These are phyloP conservation scores for Neolamprologus ventralis DNA, from an alignment of 2,113 vertebrate species.

Conservation along the genomic window DNA sequence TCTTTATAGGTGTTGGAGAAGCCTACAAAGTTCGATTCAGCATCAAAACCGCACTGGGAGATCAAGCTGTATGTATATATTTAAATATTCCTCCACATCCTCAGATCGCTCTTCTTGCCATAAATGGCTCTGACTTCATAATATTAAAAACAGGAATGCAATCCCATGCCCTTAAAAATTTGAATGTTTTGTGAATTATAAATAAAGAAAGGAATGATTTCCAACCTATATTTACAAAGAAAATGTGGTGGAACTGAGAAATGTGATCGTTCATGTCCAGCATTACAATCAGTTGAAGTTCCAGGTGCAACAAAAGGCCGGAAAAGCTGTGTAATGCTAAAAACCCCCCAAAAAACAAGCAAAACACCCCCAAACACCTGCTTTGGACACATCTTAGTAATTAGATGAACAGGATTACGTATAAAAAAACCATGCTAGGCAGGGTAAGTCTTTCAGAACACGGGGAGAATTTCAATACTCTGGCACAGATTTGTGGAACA, in stretches of 20 bases:
- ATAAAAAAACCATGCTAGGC: neutral
- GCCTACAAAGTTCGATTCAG: constrained; percentile 89
- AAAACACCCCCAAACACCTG: neutral
- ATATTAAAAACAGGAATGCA: neutral
- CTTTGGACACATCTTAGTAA: neutral
- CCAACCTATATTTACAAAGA: neutral
- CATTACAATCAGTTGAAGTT: neutral
- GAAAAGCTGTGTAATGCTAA: neutral
- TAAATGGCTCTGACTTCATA: neutral
- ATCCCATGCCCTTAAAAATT: fast-evolving
- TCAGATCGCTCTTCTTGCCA: neutral
- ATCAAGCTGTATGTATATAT: constrained; percentile 78
- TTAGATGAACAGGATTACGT: neutral
- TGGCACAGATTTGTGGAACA: neutral
- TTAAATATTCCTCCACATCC: neutral
- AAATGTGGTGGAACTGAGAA: neutral
- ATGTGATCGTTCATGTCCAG: neutral
- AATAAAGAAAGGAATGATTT: neutral
- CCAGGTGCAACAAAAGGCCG: neutral
- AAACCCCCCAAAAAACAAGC: neutral
- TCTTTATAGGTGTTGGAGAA: constrained; percentile 70
- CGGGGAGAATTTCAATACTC: neutral
- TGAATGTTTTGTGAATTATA: neutral
- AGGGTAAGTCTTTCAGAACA: neutral
- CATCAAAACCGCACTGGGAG: constrained; percentile 82